Evolutionary conservation across 2,888 invertebrate species (phyloP), one percentile per base, ranked within the genome.

Genomic region (Apamea sordens): DNA sequence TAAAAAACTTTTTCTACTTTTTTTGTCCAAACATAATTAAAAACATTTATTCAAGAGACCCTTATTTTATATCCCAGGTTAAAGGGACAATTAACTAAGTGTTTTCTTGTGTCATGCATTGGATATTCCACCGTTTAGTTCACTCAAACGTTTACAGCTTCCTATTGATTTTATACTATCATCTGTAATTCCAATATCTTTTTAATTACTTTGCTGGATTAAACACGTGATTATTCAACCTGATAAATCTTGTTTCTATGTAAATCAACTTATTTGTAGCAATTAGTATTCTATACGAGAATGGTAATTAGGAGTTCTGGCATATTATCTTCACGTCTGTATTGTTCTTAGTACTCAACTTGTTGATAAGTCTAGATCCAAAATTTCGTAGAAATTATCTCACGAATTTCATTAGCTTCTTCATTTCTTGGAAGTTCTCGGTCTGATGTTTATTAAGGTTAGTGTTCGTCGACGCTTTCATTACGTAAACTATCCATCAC

Each of bases 21-120:
- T 87, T 80, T 76, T 76, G 59, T 71, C 50, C 79, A 88, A 89
- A 89, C 86, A 90, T 90, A 84, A 90, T 91, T 90, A 87, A 88
- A 89, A 89, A 86, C 80, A 80, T 85, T 87, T 88, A 86, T 85
- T 85, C 82, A 86, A 80, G 67, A 71, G 79, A 81, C 84, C 82
- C 84, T 87, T 71, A 53, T 73, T 85, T 79, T 77, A 80, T 82
- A 82, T 79, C 56, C 50, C 79, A 82, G 79, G 77, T 84, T 81
- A 80, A 80, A 69, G 36, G 56, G 76, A 80, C 85, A 84, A 80
- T 89, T 85, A 86, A 86, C 85, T 77, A 86, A 89, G 88, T 83
- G 86, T 82, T 83, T 89, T 89, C 81, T 84, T 70, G 68, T 85
- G 86, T 88, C 70, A 69, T 71, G 41, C 80, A 67, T 81, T 79